phyloP scores from a whole-genome alignment of 2,888 invertebrate genomes.

The Seira ritae region DNA sequence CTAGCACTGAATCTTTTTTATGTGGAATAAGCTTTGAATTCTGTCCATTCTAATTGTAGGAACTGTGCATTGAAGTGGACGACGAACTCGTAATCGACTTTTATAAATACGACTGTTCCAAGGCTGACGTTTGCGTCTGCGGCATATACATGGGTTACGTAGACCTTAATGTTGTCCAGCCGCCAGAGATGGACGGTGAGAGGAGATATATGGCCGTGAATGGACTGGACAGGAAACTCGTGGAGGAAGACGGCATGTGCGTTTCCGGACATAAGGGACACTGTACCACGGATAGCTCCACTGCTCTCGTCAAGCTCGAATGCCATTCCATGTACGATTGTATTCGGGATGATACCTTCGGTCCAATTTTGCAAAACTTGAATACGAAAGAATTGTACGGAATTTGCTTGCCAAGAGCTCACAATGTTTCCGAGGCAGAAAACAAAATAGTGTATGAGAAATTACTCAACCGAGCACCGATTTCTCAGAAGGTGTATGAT shows the following conservation, averaged over 20 bases:
- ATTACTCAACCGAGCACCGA: too few relatives aligned
- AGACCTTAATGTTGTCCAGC: slow-evolving; percentile 12
- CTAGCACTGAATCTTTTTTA: too few relatives aligned
- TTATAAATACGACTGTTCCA: slow-evolving; percentile 18
- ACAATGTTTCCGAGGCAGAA: background rate
- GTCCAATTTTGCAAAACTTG: slow-evolving; percentile 16
- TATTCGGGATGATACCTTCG: slow-evolving; percentile 19
- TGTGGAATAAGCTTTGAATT: too few relatives aligned
- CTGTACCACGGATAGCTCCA: background rate
- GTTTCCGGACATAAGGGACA: slow-evolving; percentile 24
- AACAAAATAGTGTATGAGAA: slow-evolving; percentile 22
- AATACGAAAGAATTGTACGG: slow-evolving; percentile 4
- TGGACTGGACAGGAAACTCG: slow-evolving; percentile 28
- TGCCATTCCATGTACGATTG: background rate
- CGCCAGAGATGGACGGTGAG: background rate
- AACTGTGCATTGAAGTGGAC: slow-evolving; percentile 20
- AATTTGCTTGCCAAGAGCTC: slow-evolving; percentile 13
- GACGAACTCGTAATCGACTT: slow-evolving; percentile 19
- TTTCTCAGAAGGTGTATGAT: too few relatives aligned
- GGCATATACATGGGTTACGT: slow-evolving; percentile 29
- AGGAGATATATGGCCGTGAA: background rate
- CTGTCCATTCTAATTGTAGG: slow-evolving; percentile 7
- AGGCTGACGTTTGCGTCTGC: slow-evolving; percentile 14
- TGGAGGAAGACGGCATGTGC: slow-evolving; percentile 17
- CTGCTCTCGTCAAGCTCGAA: background rate